phyloP scores from a whole-genome alignment of 1,140 invertebrate genomes.

The Prorops nasuta region DNA sequence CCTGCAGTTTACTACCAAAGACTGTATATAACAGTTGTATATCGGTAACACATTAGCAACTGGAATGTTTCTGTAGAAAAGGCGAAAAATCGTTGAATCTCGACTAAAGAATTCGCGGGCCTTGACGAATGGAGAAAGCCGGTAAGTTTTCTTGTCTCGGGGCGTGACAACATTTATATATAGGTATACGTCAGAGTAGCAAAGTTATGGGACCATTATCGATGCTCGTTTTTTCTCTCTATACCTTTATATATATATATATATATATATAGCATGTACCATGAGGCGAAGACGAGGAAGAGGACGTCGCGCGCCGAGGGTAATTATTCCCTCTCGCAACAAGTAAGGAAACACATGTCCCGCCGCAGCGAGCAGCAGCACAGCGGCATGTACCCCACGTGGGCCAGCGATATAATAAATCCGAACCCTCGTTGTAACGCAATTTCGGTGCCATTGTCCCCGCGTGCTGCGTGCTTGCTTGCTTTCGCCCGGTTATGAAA shows the following conservation, averaged over 20 bases:
- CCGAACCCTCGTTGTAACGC: slow-evolving; percentile 49
- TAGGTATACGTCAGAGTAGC: slow-evolving; percentile 10
- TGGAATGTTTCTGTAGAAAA: too few relatives aligned
- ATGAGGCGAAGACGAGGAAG: too few relatives aligned
- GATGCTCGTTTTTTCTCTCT: not conserved
- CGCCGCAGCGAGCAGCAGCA: not conserved
- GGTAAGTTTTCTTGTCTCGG: too few relatives aligned
- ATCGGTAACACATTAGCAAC: too few relatives aligned
- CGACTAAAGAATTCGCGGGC: too few relatives aligned
- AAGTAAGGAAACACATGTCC: slow-evolving; percentile 42
- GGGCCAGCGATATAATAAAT: slow-evolving; percentile 37
- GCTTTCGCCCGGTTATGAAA: slow-evolving; percentile 44
- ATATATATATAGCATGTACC: too few relatives aligned
- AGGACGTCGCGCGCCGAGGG: slow-evolving; percentile 11
- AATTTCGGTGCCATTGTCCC: slow-evolving; percentile 46
- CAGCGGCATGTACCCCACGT: too few relatives aligned
- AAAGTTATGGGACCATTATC: slow-evolving; percentile 25
- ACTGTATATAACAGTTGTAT: too few relatives aligned
- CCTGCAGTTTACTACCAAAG: too few relatives aligned
- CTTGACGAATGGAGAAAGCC: too few relatives aligned
- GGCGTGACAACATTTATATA: slow-evolving; percentile 7
- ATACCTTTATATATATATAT: too few relatives aligned
- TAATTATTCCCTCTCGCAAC: slow-evolving; percentile 41
- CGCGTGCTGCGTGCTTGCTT: slow-evolving; percentile 18
- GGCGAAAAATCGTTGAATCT: too few relatives aligned